Conservation (phyloP, 1,140 invertebrate genomes). For the Drosophila virilis region DNA sequence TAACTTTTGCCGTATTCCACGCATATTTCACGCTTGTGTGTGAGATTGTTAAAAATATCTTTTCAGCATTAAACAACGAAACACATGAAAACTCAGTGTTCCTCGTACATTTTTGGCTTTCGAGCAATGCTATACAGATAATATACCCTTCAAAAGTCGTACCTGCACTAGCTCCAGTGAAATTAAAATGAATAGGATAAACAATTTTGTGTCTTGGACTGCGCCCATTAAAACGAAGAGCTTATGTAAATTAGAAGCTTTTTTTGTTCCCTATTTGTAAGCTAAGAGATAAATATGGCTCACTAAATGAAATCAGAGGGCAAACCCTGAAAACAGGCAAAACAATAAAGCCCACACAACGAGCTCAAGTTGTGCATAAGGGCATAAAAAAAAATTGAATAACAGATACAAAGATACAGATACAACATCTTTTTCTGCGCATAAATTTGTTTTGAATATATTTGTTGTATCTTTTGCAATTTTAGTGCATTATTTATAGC, state of each 20-base stretch:
- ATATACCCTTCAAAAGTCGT: too few relatives aligned
- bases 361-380: constrained; percentile 29
- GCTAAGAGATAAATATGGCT: constrained; percentile 35
- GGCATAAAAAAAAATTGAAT: constrained; percentile 27
- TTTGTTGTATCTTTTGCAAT: constrained; percentile 31
- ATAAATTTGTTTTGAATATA: constrained; percentile 9
- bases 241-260: constrained; percentile 41
- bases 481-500: constrained; percentile 67
- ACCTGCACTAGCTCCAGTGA: neutral
- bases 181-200: neutral
- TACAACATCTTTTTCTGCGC: constrained; percentile 41
- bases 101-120: too few relatives aligned
- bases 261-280: constrained; percentile 19
- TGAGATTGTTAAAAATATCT: too few relatives aligned
- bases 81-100: too few relatives aligned
- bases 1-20: too few relatives aligned
- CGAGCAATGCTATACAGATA: too few relatives aligned
- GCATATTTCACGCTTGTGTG: too few relatives aligned
- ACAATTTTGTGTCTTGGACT: neutral
- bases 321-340: neutral
- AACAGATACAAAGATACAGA: constrained; percentile 27
- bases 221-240: neutral
- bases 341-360: constrained; percentile 13
- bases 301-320: constrained; percentile 28
- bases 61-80: too few relatives aligned